A percentile compares a stretch with the other conserved stretches of the same genome.
Conservation (phyloP, 2,797 vertebrate genomes). For the Alca torda region DNA sequence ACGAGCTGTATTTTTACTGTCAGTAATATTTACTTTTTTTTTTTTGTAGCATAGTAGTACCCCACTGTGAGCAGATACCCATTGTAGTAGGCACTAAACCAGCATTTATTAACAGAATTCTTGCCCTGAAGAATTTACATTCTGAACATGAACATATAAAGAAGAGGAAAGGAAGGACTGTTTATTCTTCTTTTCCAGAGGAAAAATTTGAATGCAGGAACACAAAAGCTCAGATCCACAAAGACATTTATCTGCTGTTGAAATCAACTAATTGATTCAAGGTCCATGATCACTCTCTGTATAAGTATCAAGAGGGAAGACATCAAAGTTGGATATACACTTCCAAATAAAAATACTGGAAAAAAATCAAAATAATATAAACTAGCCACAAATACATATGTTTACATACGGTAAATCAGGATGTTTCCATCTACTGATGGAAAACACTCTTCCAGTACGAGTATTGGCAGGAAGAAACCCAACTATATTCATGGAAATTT, state of each 20-base stretch:
- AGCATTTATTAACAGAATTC: conserved; percentile 1
- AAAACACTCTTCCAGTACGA: background rate
- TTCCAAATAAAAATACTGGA: background rate
- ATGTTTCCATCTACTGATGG: background rate
- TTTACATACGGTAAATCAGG: background rate
- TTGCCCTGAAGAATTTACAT: background rate
- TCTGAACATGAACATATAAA: background rate
- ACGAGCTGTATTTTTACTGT: conserved; percentile 64
- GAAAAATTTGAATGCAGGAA: background rate
- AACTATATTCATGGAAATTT: background rate
- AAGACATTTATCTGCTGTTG: background rate
- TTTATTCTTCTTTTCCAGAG: background rate
- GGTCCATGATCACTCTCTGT: background rate
- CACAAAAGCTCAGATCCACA: background rate
- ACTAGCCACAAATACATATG: background rate
- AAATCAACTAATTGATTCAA: background rate
- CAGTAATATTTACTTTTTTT: background rate
- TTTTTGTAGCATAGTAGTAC: background rate
- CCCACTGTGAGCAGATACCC: conserved; percentile 6
- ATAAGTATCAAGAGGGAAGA: background rate
- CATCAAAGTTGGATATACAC: background rate
- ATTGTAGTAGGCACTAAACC: conserved; percentile 6
- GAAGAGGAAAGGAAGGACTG: background rate
- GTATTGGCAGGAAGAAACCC: background rate
- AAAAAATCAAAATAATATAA: background rate